Conservation (phyloP, 2,888 invertebrate species). For the Lithophane leautieri region DNA sequence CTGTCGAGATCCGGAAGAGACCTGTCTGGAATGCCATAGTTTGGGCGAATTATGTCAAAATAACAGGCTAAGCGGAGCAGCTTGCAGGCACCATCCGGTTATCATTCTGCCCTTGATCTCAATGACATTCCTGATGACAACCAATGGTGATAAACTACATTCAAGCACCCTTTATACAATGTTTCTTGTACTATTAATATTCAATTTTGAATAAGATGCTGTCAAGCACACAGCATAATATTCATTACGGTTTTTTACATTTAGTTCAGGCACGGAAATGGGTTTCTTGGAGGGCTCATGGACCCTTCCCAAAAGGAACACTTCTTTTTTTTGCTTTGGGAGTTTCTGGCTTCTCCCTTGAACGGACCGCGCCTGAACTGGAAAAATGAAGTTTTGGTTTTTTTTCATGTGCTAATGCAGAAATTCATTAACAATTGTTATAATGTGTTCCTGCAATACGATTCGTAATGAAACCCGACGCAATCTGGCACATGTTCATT, state of each 20-base stretch:
- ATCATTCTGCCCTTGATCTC: neutral
- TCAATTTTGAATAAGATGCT: constrained; percentile 23
- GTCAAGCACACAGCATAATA: constrained; percentile 23
- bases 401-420: constrained; percentile 19
- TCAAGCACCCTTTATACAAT: constrained; percentile 29
- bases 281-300: neutral
- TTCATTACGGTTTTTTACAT: constrained; percentile 7
- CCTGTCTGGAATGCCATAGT: neutral
- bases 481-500: neutral
- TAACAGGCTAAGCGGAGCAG: neutral
- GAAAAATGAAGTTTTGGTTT: neutral
- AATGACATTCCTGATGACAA: constrained; percentile 5
- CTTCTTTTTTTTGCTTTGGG: constrained; percentile 8
- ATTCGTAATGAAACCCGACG: constrained; percentile 2
- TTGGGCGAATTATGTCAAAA: neutral
- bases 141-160: constrained; percentile 19
- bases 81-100: no score
- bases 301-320: neutral
- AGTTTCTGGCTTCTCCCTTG: constrained; percentile 35
- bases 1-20: neutral
- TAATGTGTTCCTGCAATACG: constrained; percentile 34
- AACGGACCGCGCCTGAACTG: constrained; percentile 40
- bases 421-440: constrained; percentile 32
- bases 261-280: constrained; percentile 32
- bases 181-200: constrained; percentile 22